Evolutionary conservation across 2,888 invertebrate species (phyloP), one percentile per base, ranked within the genome.

Genomic region (Acronicta alni): DNA sequence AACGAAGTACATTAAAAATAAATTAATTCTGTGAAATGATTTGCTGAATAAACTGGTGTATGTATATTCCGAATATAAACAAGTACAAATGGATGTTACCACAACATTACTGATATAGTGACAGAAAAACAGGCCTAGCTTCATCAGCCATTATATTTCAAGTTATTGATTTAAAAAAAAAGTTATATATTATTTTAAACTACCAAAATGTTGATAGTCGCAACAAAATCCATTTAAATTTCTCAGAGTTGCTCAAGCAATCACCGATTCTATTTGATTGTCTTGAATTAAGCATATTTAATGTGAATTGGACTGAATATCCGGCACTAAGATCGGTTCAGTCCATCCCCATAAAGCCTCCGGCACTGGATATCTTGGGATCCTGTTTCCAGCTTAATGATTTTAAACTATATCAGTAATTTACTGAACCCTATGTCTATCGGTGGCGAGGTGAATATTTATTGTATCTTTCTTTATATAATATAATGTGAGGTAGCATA

Each of bases 1-100:
- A 62, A 65, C 54, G 38, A 59, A 48, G 9, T 54, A 17, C 44
- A 70, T 70, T 60, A 57, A 67, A 62, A 60, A 69, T 47, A 16
- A 56, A 72, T 72, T 65, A 66, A 63, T 72, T 56, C 35, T 18
- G 41, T 37, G 48, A 38, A 51, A 57, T 48, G 42, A 42, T 69
- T 66, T 61, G 51, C 41, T 52, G 59, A 56, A 54, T 39, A 49
- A 37, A 30, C 6, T 17, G 14, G 14, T n/a, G n/a, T n/a, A n/a
- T n/a, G n/a, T n/a, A 12, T 16, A 18, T 43, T 14, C 15, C 20
- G 15, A 18, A 30, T 30, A 3, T 30, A 30, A 30, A 12, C 12
- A 12, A 30, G 2, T 10, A 10, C 1, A 26, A 26, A 10, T 30
- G 30, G 35, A 35, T n/a, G 35, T 7, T 35, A n/a, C 30, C 12